These are phyloP conservation scores for Atta texana DNA, from an alignment of 1,140 invertebrate genomes.

Conservation along the genomic window DNA sequence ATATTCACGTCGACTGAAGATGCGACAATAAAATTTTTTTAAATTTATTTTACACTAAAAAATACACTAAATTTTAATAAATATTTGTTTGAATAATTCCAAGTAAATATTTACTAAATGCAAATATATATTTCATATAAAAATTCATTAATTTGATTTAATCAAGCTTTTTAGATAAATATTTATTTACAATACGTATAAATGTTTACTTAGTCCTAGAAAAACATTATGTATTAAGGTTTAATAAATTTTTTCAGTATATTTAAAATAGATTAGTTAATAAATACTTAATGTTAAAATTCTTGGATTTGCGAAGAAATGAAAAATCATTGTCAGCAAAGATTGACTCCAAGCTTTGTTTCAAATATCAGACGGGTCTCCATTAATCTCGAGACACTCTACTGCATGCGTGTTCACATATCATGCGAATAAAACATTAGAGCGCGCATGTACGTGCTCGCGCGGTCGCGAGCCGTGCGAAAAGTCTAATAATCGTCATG, in stretches of 20 bases:
- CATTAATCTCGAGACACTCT: constrained; percentile 15
- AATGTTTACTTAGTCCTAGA: no score
- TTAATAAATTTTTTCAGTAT: neutral
- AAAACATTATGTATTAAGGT: no score
- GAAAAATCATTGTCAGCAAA: neutral
- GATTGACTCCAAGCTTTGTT: neutral
- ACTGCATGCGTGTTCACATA: neutral
- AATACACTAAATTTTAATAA: no score
- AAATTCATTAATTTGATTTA: no score
- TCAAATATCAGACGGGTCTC: neutral
- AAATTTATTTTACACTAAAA: no score
- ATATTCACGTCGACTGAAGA: neutral
- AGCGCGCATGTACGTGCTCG: constrained; percentile 2
- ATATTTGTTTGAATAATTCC: no score
- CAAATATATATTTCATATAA: no score
- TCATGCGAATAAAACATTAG: constrained; percentile 52
- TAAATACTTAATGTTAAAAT: neutral
- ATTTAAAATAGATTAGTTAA: neutral
- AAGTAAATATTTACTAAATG: no score
- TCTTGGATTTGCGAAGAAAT: neutral
- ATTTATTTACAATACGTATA: no score
- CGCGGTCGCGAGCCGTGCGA: constrained; percentile 36
- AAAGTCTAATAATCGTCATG: constrained; percentile 57
- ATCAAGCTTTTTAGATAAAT: no score
- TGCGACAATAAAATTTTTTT: no score